These are phyloP conservation scores for Zaprionus inermis DNA, from an alignment of 1,140 invertebrate genomes.

Conservation along the genomic window DNA sequence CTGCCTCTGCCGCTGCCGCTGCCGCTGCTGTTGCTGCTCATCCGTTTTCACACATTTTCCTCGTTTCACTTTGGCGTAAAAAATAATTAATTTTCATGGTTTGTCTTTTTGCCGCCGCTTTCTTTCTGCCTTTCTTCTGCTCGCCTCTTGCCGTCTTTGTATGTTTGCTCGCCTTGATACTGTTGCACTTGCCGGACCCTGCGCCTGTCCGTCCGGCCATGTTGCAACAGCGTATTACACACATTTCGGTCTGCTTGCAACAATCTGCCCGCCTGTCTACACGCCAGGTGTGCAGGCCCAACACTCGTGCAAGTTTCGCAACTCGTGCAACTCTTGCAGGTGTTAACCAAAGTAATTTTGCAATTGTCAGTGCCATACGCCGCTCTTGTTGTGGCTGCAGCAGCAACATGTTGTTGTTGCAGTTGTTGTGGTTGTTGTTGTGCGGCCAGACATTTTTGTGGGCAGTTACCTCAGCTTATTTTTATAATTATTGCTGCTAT, in stretches of 20 bases:
- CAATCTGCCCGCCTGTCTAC: slow-evolving; percentile 3
- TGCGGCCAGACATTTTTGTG: slow-evolving; percentile 19
- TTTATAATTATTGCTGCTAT: slow-evolving; percentile 7
- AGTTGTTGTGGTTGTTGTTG: slow-evolving; percentile 4
- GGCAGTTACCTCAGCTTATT: slow-evolving; percentile 5
- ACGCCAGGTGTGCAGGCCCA: slow-evolving; percentile 3
- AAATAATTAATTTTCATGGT: slow-evolving; percentile 77
- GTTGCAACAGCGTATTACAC: slow-evolving; percentile 21
- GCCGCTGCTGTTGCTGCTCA: slow-evolving; percentile 14
- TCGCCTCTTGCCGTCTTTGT: neutral
- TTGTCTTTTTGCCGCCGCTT: slow-evolving; percentile 32
- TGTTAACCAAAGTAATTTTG: slow-evolving; percentile 61
- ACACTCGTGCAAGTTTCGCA: neutral
- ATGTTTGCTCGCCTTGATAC: slow-evolving; percentile 5
- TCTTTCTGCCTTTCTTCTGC: neutral
- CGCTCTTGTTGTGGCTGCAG: neutral
- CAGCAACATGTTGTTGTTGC: too few relatives aligned
- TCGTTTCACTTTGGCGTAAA: slow-evolving; percentile 38
- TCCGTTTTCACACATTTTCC: slow-evolving; percentile 40
- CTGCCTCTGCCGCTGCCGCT: neutral
- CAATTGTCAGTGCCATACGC: slow-evolving; percentile 38
- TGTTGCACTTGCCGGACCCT: slow-evolving; percentile 11
- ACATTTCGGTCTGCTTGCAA: slow-evolving; percentile 27
- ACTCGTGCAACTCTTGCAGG: slow-evolving; percentile 38
- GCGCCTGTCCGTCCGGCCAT: neutral